Conservation (phyloP, 2,888 invertebrate genomes). For the Chirona hameri region DNA sequence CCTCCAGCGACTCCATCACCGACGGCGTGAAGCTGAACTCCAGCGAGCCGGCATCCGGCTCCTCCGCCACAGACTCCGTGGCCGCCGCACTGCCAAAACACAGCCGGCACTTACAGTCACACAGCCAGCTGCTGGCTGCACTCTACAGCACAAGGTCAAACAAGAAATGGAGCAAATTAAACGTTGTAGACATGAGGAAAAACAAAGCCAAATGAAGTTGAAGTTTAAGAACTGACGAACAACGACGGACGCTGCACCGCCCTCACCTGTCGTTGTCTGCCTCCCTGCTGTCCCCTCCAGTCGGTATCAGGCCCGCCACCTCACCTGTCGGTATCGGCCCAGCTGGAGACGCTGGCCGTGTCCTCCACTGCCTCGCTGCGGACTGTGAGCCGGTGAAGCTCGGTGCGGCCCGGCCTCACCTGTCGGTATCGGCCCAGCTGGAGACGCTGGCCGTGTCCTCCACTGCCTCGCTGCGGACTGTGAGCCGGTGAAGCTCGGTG, state of each 20-base stretch:
- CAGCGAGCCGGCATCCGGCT: conserved; percentile 46
- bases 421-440: not conserved
- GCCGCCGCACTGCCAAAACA: not conserved
- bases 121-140: not conserved
- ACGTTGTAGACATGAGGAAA: too few relatives aligned
- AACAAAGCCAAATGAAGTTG: too few relatives aligned
- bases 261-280: too few relatives aligned
- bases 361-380: not conserved
- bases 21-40: conserved; percentile 59
- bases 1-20: conserved; percentile 52
- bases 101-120: not conserved
- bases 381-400: not conserved
- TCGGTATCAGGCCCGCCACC: too few relatives aligned
- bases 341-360: conserved; percentile 42
- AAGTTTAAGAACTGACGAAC: too few relatives aligned
- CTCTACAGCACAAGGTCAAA: not conserved
- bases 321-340: too few relatives aligned
- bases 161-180: too few relatives aligned
- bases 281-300: too few relatives aligned
- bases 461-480: too few relatives aligned
- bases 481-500: not conserved
- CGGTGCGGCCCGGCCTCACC: not conserved
- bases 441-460: not conserved
- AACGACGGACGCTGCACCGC: too few relatives aligned
- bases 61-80: conserved; percentile 45